A percentile compares a stretch with the other conserved stretches of the same genome.
phyloP scores from a whole-genome alignment of 2,888 invertebrate species.

The Atethmia centrago region DNA sequence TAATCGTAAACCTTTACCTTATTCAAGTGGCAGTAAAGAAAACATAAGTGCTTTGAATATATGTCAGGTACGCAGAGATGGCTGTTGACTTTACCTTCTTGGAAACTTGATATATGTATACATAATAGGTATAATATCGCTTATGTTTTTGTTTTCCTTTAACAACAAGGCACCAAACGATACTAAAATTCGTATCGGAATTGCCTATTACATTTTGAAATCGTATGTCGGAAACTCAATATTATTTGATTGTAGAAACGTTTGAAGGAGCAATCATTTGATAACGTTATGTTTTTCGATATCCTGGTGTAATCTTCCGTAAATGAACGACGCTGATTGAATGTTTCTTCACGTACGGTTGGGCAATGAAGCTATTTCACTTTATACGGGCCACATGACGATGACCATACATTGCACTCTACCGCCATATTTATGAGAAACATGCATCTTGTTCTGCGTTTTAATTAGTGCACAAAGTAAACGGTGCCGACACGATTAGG shows the following conservation, averaged over 20 bases:
- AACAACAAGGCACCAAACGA: slow-evolving; percentile 20
- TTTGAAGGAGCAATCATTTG: slow-evolving; percentile 48
- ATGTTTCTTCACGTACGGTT: slow-evolving; percentile 49
- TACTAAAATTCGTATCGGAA: slow-evolving; percentile 39
- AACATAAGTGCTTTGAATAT: slow-evolving; percentile 20
- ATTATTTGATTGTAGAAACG: slow-evolving; percentile 56
- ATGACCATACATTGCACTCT: slow-evolving; percentile 62
- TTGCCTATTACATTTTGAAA: slow-evolving; percentile 47
- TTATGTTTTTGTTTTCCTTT: slow-evolving; percentile 27
- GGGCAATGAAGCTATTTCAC: slow-evolving; percentile 55
- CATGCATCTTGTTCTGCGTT: slow-evolving; percentile 59
- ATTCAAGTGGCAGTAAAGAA: slow-evolving; percentile 19
- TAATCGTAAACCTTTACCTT: not conserved
- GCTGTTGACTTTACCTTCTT: slow-evolving; percentile 33
- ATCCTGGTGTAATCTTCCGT: slow-evolving; percentile 44
- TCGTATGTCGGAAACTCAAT: slow-evolving; percentile 43
- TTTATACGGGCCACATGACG: slow-evolving; percentile 55
- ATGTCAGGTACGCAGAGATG: slow-evolving; percentile 21
- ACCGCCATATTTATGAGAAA: slow-evolving; percentile 62
- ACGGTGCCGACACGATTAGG: slow-evolving; percentile 81
- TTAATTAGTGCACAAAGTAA: slow-evolving; percentile 82
- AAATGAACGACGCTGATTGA: slow-evolving; percentile 48
- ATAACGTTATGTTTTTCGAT: slow-evolving; percentile 50
- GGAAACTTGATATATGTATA: slow-evolving; percentile 8
- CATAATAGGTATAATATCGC: slow-evolving; percentile 24